Percentiles rank a stretch among this genome's conserved stretches.
These are phyloP conservation scores for Spodoptera litura DNA, from an alignment of 1,140 invertebrate species.

Conservation along the genomic window DNA sequence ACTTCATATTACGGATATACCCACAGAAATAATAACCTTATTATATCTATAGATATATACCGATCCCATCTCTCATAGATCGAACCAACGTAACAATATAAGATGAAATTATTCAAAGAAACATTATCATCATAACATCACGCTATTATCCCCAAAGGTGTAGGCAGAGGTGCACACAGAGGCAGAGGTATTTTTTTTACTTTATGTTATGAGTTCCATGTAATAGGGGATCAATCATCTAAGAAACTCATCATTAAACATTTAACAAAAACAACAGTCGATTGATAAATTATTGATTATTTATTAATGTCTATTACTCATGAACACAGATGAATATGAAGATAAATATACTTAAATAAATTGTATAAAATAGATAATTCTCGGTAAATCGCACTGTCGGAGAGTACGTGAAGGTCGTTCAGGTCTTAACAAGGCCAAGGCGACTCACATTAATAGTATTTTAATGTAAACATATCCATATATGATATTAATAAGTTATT, in stretches of 20 bases:
- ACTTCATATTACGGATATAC: no score
- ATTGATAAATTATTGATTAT: neutral
- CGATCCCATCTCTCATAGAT: no score
- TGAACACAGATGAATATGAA: neutral
- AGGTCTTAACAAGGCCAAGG: slow-evolving; percentile 40
- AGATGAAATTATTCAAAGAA: no score
- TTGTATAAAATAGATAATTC: slow-evolving; percentile 22
- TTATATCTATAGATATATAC: no score
- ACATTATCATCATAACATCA: no score
- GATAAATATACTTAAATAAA: neutral
- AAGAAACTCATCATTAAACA: neutral
- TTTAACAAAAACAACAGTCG: neutral
- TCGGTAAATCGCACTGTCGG: slow-evolving; percentile 12
- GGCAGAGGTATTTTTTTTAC: no score
- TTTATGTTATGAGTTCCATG: no score
- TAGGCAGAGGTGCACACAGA: no score
- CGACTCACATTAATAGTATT: slow-evolving; percentile 22
- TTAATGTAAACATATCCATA: neutral
- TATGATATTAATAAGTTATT: neutral
- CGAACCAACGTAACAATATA: no score
- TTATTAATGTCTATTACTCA: slow-evolving; percentile 1
- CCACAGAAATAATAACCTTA: no score
- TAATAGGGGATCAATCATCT: no score
- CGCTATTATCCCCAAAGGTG: no score
- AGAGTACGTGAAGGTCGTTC: slow-evolving; percentile 12